Conservation (phyloP, 2,888 invertebrate genomes). For the Crossocerus cetratus region DNA sequence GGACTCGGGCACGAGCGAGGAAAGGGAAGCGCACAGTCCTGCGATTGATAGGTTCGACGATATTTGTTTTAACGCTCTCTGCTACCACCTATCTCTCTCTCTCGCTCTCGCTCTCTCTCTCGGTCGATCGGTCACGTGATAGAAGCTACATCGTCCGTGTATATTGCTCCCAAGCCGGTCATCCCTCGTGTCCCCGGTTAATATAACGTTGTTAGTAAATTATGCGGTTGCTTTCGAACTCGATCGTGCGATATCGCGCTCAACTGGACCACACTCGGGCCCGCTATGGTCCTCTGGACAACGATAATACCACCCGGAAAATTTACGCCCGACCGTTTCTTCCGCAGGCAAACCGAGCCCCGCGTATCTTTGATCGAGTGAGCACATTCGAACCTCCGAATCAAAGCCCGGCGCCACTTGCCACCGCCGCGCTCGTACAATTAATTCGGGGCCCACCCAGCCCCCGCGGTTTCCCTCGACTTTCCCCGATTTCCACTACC, state of each 20-base stretch:
- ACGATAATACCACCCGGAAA: conserved; percentile 51
- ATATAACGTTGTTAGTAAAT: conserved; percentile 57
- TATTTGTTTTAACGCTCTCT: conserved; percentile 33
- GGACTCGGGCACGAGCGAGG: conserved; percentile 5
- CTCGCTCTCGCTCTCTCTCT: too few relatives aligned
- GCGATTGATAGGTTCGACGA: conserved; percentile 31
- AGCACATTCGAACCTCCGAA: too few relatives aligned
- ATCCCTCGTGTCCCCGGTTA: conserved; percentile 51
- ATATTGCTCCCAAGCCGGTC: conserved; percentile 59
- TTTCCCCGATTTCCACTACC: too few relatives aligned
- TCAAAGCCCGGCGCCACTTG: too few relatives aligned
- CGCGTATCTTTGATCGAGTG: too few relatives aligned
- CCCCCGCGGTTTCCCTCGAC: too few relatives aligned
- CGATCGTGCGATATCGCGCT: conserved; percentile 47
- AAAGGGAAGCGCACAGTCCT: not conserved
- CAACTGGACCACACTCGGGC: too few relatives aligned
- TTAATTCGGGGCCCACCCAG: too few relatives aligned
- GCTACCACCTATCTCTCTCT: too few relatives aligned
- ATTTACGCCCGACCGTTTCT: conserved; percentile 31
- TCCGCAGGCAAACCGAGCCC: too few relatives aligned
- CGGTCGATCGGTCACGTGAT: not conserved
- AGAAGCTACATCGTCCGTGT: conserved; percentile 23
- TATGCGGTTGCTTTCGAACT: conserved; percentile 51
- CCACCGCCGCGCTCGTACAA: too few relatives aligned
- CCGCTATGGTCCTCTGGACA: conserved; percentile 22